Evolutionary conservation across 92 coral and sea anemone species (phyloP).

Genomic region (Porites divaricata): DNA sequence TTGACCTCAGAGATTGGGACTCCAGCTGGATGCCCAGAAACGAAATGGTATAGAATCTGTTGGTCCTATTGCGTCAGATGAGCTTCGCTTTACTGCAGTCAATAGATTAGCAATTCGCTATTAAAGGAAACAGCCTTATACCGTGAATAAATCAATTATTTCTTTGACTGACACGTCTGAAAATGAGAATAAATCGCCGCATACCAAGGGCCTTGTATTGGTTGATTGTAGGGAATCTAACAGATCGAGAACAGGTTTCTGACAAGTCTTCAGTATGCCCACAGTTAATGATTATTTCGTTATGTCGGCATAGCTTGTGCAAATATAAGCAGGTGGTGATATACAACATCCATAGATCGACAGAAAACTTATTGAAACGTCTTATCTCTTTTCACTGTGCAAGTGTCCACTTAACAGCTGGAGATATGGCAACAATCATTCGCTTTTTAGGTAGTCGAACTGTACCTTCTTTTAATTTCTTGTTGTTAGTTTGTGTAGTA

Average conservation of each 20-base stretch:
- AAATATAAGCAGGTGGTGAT: conserved; percentile 14
- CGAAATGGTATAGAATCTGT: no score
- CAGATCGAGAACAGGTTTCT: background rate
- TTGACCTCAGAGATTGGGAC: no score
- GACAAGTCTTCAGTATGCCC: background rate
- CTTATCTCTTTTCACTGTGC: background rate
- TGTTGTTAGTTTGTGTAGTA: no score
- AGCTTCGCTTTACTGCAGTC: no score
- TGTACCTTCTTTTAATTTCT: no score
- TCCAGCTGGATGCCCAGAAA: no score
- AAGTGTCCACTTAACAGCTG: background rate
- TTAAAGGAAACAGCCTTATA: background rate
- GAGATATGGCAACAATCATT: no score
- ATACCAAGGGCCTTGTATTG: conserved; percentile 1
- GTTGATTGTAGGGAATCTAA: background rate
- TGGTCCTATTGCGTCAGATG: no score
- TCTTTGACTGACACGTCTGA: conserved; percentile 1
- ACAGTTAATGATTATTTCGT: no score
- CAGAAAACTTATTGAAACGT: background rate
- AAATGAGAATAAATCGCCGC: background rate
- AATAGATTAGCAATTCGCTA: background rate
- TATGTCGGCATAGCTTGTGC: background rate
- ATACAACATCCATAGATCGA: background rate
- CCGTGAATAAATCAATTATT: background rate
- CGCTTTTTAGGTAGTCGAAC: no score